Evolutionary conservation across 2,113 vertebrate genomes (phyloP), one percentile per base, ranked within the genome.

Genomic region (Psettodes erumei): DNA sequence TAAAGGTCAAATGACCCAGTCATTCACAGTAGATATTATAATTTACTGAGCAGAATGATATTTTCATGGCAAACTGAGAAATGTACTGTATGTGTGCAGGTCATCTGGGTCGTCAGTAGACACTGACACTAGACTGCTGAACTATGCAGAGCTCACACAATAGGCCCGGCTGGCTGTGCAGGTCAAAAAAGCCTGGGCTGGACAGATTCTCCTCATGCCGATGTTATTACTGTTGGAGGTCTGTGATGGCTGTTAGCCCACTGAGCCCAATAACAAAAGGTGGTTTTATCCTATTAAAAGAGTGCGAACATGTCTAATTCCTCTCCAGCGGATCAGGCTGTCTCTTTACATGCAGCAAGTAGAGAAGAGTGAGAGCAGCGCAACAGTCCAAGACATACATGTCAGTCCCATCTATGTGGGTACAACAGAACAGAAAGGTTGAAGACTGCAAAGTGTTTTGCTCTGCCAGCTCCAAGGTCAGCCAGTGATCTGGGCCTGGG

Each of bases 81-180:
- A 55, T 42, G 12, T 25, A 33, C 25, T 32, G n/a, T 70, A 21
- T 3, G 54, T 30, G 45, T 37, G 8, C 30, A 45, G 73, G 27
- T 78, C 64, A 51, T 59, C 56, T 74, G 33, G 16, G 59, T 55
- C 38, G 19, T 73, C 73, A 64, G 71, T 53, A 51, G 66, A 50
- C 70, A 86, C 85, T 86, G 84, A 86, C 81, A 63, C 79, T 64
- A 72, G 86, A 69, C 69, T 81, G 79, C 79, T 64, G 75, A 87
- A 69, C 69, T 81, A 81, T 81, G 73, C 62, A 71, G 64, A 48
- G 30, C 62, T 66, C 60, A 76, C 70, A 83, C 76, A 83, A 81
- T 72, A 53, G 77, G 50, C 54, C 70, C 28, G 66, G 74, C 58
- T 61, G 62, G 42, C 58, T 18, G 19, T 63, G 60, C 40, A 7